Percentiles rank a stretch among this genome's conserved stretches.
Conservation (phyloP, 2,113 vertebrate species). For the Orycteropus afer region DNA sequence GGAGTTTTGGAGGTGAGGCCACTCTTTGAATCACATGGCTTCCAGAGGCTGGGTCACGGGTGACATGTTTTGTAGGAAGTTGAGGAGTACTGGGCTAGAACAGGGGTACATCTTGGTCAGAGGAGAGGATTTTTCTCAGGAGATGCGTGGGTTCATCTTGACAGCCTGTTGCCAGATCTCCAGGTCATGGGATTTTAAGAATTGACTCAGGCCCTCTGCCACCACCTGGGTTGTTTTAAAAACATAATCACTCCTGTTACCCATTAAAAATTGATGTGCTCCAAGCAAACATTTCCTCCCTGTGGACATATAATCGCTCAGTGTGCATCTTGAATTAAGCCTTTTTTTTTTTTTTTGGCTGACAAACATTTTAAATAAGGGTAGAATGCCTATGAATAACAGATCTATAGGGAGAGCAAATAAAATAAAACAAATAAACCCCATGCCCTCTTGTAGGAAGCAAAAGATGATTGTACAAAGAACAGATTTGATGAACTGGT, state of each 20-base stretch:
- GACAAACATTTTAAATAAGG: not conserved
- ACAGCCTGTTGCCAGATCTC: accelerated
- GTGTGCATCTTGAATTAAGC: not conserved
- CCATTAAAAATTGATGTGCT: not conserved
- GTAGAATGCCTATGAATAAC: not conserved
- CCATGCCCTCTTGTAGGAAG: not conserved
- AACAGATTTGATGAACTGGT: not conserved
- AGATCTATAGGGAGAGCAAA: not conserved
- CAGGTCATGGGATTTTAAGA: not conserved
- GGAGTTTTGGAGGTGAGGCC: not conserved
- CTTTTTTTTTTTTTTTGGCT: not conserved
- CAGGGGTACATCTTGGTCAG: not conserved
- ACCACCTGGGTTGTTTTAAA: not conserved
- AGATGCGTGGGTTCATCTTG: not conserved
- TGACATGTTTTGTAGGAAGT: not conserved
- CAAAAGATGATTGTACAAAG: not conserved
- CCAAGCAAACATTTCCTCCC: not conserved
- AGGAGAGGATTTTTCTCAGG: not conserved
- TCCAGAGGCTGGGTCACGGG: not conserved
- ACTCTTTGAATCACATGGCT: not conserved
- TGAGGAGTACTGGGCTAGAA: not conserved
- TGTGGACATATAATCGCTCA: not conserved
- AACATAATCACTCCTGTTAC: accelerated
- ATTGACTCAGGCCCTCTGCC: not conserved
- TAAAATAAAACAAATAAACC: not conserved